Evolutionary conservation across 2,797 vertebrate species (phyloP).

Genomic region (Etheostoma perlongum): DNA sequence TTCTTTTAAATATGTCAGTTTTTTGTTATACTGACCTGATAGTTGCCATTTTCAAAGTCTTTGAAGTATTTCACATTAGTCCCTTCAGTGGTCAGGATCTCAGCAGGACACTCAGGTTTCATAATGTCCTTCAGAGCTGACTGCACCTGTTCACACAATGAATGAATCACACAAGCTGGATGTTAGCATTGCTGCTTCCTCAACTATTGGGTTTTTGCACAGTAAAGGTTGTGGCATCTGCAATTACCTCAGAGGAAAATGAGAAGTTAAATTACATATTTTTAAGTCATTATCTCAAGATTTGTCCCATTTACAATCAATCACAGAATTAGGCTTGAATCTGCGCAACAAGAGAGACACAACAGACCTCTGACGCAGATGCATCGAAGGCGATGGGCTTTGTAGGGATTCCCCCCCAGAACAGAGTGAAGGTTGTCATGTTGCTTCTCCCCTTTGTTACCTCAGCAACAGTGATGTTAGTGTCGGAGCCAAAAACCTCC

Average conservation of each 20-base stretch:
- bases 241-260: too few species aligned
- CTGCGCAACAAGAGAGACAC: not conserved
- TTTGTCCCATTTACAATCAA: too few species aligned
- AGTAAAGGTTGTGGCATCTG: not conserved
- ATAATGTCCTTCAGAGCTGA: constrained; percentile 82
- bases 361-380: constrained; percentile 80
- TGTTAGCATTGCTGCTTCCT: not conserved
- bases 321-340: too few species aligned
- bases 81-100: constrained; percentile 81
- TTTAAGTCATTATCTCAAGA: too few species aligned
- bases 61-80: constrained; percentile 85
- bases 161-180: not conserved
- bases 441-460: constrained; percentile 83
- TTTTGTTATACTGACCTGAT: constrained; percentile 61
- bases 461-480: constrained; percentile 83
- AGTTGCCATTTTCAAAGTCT: constrained; percentile 82
- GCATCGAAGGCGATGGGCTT: constrained; percentile 82
- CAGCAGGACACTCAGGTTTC: constrained; percentile 81
- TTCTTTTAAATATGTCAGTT: too few species aligned
- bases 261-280: too few species aligned
- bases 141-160: constrained; percentile 84
- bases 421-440: constrained; percentile 86
- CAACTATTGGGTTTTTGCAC: not conserved
- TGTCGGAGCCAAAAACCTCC: constrained; percentile 67
- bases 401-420: constrained; percentile 84